A percentile compares a stretch with the other conserved stretches of the same genome.
Evolutionary conservation across 2,888 invertebrate species (phyloP).

Genomic region (Aporophyla lueneburgensis): DNA sequence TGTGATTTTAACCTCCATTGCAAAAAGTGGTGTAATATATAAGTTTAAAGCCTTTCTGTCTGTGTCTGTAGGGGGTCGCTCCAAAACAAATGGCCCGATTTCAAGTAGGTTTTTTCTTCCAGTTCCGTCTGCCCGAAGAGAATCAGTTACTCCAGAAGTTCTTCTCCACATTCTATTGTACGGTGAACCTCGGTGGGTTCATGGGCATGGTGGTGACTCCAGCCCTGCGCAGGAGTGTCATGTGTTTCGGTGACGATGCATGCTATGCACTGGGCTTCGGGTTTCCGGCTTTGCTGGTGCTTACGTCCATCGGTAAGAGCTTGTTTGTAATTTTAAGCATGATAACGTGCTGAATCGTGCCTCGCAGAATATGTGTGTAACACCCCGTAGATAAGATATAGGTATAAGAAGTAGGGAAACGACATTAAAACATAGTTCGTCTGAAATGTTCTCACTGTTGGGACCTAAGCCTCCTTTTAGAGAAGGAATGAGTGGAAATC

Average conservation of each 20-base stretch:
- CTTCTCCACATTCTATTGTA: constrained; percentile 96
- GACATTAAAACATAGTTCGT: background rate
- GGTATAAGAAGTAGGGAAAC: background rate
- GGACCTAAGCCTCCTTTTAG: too few relatives aligned
- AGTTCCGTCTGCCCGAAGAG: constrained; percentile 93
- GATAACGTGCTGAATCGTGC: too few relatives aligned
- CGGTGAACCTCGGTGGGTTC: constrained; percentile 93
- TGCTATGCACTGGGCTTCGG: constrained; percentile 95
- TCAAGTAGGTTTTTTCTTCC: constrained; percentile 17
- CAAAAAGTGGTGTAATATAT: background rate
- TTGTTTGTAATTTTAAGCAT: background rate
- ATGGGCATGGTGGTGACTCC: constrained; percentile 94
- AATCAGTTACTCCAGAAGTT: constrained; percentile 92
- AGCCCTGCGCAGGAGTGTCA: constrained; percentile 92
- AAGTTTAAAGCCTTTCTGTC: background rate
- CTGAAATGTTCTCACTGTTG: background rate
- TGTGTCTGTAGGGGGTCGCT: background rate
- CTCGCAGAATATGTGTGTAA: background rate
- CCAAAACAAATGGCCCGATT: background rate
- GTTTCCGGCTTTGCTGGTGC: constrained; percentile 93
- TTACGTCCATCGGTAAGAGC: constrained; percentile 91
- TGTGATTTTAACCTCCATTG: background rate
- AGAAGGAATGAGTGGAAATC: too few relatives aligned
- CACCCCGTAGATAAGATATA: too few relatives aligned
- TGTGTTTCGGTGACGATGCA: constrained; percentile 93